Base-by-base conservation (phyloP, 2,113 vertebrate genomes). In the Origma solitaria region DNA sequence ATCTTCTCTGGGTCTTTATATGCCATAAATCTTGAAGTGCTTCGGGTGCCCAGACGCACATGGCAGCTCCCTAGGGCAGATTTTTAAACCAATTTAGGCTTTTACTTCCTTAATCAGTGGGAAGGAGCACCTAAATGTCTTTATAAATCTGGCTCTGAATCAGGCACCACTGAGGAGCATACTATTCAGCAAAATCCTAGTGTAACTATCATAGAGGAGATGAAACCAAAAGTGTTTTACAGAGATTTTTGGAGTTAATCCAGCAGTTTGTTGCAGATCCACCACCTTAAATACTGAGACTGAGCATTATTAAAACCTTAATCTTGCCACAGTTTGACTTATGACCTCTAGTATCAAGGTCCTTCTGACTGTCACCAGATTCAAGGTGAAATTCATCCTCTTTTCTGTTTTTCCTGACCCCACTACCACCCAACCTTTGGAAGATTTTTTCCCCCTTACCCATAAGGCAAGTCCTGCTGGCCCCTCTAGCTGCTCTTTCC, bases 21-120 rank as follows among this genome's bases (percentile, higher is more conserved):
- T 11, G 30, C 60, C 3, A 1, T 68, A 88, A 92, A 92, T 94
- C 80, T 94, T 71, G 45, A 81, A 92, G 69, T 37, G 72, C 49
- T 90, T 73, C 0, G 0, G 61, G 72, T 90, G 88, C 90, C 88
- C 94, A 96, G 76, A 56, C 40, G 86, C 37, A 58, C 76, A 81
- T 24, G 37, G 80, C 49, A 82, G 64, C 27, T 90, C 88, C 84
- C 57, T 33, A 79, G 82, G 90, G 90, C 77, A 90, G 53, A 66
- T 75, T 94, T 93, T 86, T 53, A 81, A 90, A 93, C 53, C 53
- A 87, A 40, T 92, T 95, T 88, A 83, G 64, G 61, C 28, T 75
- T 95, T 93, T 92, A 64, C 72, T 94, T 94, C 57, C 56, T 95
- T 86, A 65, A 83, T 96, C 92, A 91, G 90, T 68, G 82, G 86